phyloP scores from a whole-genome alignment of 2,113 vertebrate genomes.

The Phainopepla nitens region DNA sequence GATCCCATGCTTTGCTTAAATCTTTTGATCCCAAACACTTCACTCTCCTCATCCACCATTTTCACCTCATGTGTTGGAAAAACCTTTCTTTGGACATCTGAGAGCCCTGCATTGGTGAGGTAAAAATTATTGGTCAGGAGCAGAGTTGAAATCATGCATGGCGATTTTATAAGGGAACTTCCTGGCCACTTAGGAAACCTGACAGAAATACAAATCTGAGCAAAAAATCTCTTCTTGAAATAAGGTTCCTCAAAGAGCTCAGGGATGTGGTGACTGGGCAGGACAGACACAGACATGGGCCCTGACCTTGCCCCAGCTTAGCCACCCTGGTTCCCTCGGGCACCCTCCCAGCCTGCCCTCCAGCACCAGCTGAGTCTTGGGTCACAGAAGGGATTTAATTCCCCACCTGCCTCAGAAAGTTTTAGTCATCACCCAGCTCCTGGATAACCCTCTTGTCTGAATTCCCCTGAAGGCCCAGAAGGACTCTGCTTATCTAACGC shows the following conservation, averaged over 20 bases:
- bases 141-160: not conserved
- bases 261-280: not conserved
- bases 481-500: constrained; percentile 15
- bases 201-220: not conserved
- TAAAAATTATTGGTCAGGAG: not conserved
- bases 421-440: constrained; percentile 36
- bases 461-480: constrained; percentile 1
- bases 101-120: not conserved
- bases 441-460: constrained; percentile 36
- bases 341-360: not conserved
- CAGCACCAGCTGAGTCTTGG: not conserved
- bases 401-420: not conserved
- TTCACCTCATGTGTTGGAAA: not conserved
- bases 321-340: not conserved
- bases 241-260: not conserved
- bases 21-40: not conserved
- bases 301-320: not conserved
- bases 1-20: not conserved
- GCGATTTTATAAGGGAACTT: not conserved
- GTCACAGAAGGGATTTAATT: not conserved
- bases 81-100: not conserved
- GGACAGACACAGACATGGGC: not conserved
- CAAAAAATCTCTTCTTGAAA: not conserved
- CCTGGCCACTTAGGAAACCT: not conserved
- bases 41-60: not conserved